phyloP scores from a whole-genome alignment of 2,113 vertebrate species.

The Pterocles gutturalis region DNA sequence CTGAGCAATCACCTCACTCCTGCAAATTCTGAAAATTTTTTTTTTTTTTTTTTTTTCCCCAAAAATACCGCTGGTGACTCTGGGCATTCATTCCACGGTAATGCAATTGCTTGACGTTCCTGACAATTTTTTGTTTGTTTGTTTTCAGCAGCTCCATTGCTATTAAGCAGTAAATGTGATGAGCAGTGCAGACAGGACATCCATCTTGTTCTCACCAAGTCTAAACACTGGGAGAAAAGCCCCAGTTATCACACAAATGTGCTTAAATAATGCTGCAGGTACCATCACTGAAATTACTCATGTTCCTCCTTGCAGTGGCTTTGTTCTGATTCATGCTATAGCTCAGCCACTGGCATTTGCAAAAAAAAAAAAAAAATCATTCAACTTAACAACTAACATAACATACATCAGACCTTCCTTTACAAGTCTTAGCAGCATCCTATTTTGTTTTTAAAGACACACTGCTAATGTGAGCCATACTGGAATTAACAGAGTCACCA shows the following conservation, averaged over 20 bases:
- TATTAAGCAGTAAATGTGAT: not conserved
- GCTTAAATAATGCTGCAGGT: conserved; percentile 22
- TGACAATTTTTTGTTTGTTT: not conserved
- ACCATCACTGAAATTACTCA: not conserved
- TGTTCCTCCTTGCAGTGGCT: not conserved
- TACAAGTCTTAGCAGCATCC: not conserved
- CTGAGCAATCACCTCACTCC: not conserved
- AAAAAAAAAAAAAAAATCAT: not conserved
- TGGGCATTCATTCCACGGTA: not conserved
- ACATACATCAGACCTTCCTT: not conserved
- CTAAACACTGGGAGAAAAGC: not conserved
- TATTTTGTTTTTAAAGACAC: not conserved
- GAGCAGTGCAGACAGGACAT: not conserved
- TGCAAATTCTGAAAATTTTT: not conserved
- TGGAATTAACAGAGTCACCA: not conserved
- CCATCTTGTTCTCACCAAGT: not conserved
- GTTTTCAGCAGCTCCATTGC: not conserved
- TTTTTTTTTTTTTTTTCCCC: not conserved
- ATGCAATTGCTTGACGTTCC: not conserved
- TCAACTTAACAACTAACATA: not conserved
- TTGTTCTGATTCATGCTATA: not conserved
- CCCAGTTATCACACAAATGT: not conserved
- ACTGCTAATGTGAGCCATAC: not conserved
- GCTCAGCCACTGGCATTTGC: not conserved
- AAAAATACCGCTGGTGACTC: not conserved